Evolutionary conservation across 1,140 invertebrate species (phyloP).

Genomic region (Anagrus nilaparvatae): DNA sequence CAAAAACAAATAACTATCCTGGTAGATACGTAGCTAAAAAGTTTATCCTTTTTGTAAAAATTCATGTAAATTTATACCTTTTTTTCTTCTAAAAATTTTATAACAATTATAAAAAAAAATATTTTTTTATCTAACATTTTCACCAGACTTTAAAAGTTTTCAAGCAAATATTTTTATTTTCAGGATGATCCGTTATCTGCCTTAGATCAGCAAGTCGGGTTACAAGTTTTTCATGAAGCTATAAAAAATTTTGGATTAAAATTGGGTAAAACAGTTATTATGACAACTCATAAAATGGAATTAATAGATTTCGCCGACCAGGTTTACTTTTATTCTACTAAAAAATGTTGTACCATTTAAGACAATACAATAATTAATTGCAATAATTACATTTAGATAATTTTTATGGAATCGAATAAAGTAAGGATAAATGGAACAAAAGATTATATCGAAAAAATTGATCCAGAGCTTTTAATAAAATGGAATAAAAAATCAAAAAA

Average conservation of each 20-base stretch:
- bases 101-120: background rate
- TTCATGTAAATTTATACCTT: too few relatives aligned
- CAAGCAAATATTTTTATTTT: background rate
- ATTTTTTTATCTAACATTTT: background rate
- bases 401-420: conserved; percentile 44
- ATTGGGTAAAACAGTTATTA: conserved; percentile 60
- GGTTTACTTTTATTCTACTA: too few relatives aligned
- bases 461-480: conserved; percentile 43
- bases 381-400: conserved; percentile 33
- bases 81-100: too few relatives aligned
- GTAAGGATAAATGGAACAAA: conserved; percentile 48
- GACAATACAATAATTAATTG: conserved; percentile 1
- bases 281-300: conserved; percentile 68
- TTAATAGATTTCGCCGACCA: conserved; percentile 61
- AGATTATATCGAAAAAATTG: conserved; percentile 46
- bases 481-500: too few relatives aligned
- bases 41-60: too few relatives aligned
- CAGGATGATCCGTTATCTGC: conserved; percentile 70
- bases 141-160: background rate
- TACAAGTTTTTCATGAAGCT: conserved; percentile 58
- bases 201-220: conserved; percentile 60
- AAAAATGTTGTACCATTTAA: too few relatives aligned
- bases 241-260: conserved; percentile 50
- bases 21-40: too few relatives aligned
- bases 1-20: too few relatives aligned